Conservation (phyloP, 2,888 invertebrate genomes). For the Anthophora plumipes region DNA sequence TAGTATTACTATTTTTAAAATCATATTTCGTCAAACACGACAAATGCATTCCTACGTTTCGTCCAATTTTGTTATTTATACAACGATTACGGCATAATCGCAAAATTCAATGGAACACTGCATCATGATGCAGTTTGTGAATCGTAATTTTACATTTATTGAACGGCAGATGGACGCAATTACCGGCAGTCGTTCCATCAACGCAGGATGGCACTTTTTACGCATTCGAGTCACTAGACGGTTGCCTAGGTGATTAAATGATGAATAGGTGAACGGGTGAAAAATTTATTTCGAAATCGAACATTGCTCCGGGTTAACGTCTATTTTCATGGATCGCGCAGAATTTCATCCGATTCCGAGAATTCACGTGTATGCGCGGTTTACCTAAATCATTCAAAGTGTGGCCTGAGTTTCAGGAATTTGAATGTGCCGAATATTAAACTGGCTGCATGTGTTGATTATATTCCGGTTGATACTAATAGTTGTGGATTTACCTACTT, state of each 20-base stretch:
- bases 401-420: background rate
- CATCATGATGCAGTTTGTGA: background rate
- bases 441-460: conserved; percentile 13
- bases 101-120: background rate
- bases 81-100: background rate
- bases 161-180: conserved; percentile 11
- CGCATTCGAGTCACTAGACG: background rate
- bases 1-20: background rate
- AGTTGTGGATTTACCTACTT: background rate
- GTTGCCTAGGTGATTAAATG: too few relatives aligned
- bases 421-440: background rate
- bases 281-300: background rate
- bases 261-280: background rate
- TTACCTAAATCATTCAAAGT: conserved; percentile 2
- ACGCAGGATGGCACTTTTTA: background rate
- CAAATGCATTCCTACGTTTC: background rate
- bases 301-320: background rate
- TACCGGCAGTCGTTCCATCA: background rate
- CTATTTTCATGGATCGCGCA: background rate
- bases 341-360: background rate
- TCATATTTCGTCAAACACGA: too few relatives aligned
- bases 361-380: background rate
- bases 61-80: background rate
- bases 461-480: background rate
- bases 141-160: conserved; percentile 5